These are phyloP conservation scores for Acanthoscelides obtectus DNA, from an alignment of 2,888 invertebrate genomes.

Conservation along the genomic window DNA sequence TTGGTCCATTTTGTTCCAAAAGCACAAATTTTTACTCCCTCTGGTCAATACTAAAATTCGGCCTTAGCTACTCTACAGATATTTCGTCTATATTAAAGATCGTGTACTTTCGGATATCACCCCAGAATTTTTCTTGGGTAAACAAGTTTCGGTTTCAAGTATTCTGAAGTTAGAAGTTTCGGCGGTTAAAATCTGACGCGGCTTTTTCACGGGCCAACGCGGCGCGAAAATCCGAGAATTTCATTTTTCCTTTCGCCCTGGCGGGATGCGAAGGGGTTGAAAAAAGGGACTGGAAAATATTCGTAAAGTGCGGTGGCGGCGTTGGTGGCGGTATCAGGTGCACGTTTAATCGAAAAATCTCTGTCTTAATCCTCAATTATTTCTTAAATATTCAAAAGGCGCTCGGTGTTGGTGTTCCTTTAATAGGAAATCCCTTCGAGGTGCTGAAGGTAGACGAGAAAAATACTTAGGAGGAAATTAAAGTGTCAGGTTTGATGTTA, in stretches of 20 bases:
- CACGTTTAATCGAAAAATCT: slow-evolving; percentile 40
- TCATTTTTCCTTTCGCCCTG: not conserved
- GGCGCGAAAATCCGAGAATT: not conserved
- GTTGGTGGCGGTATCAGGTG: slow-evolving; percentile 33
- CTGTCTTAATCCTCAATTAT: slow-evolving; percentile 39
- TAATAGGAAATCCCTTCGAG: slow-evolving; percentile 18
- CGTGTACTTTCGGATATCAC: not conserved
- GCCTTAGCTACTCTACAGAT: no score
- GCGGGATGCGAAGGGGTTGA: not conserved
- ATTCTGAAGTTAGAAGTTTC: not conserved
- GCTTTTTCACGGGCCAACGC: not conserved
- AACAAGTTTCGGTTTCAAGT: not conserved
- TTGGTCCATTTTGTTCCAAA: no score
- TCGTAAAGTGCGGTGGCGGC: slow-evolving; percentile 18
- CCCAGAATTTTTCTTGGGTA: not conserved
- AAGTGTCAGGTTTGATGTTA: not conserved
- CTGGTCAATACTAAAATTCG: no score
- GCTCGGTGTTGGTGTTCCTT: slow-evolving; percentile 20
- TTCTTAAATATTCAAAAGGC: slow-evolving; percentile 38
- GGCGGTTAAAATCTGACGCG: not conserved
- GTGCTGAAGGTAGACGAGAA: not conserved
- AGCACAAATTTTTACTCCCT: no score
- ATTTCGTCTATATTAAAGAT: no score
- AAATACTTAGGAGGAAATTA: not conserved
- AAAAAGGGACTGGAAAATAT: slow-evolving; percentile 26